Base-by-base conservation (phyloP, 2,113 vertebrate genomes). In the Lipotes vexillifer region DNA sequence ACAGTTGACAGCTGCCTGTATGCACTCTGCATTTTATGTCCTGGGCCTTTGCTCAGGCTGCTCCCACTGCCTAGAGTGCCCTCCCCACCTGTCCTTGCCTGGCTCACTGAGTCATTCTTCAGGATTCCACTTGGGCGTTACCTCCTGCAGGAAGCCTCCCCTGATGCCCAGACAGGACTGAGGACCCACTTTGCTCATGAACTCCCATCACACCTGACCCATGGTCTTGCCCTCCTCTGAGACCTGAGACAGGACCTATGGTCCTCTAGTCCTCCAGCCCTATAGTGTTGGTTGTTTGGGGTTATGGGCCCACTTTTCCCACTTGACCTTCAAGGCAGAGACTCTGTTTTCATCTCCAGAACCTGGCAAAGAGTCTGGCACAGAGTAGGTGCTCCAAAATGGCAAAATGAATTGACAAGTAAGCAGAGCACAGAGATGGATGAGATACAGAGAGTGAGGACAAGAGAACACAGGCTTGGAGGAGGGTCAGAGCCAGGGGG, bases 221-320 rank as follows among this genome's bases (percentile, higher is more conserved):
- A 18, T 29, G 2, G 74, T 44, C 17, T 44, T 71, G 36, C 55
- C 66, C 36, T 57, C 71, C 44, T 49, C 38, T 15, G 21, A 14
- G 23, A 2, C 18, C 38, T 27, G 2, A 5, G 11, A n/a, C 0
- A 18, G 49, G 71, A 29, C 63, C 41, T 31, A 1, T 2, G 12
- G n/a, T 6, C 15, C 71, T 31, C 0, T 21, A 49, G 68, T 9
- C 38, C 63, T 46, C 72, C 38, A 27, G 27, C 13, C 63, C 31
- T 18, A 12, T 12, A 31, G 57, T 18, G 2, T 3, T 13, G 1
- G 25, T 4, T 9, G 31, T 41, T 49, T 7, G n/a, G 69, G 36
- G 21, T 57, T 33, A 13, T 21, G 61, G 44, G 11, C 46, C 66
- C 55, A 55, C 25, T 57, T 85, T 46, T 89, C n/a, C 69, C 61